These are phyloP conservation scores for Spea bombifrons DNA, from an alignment of 2,113 vertebrate species.

Conservation along the genomic window DNA sequence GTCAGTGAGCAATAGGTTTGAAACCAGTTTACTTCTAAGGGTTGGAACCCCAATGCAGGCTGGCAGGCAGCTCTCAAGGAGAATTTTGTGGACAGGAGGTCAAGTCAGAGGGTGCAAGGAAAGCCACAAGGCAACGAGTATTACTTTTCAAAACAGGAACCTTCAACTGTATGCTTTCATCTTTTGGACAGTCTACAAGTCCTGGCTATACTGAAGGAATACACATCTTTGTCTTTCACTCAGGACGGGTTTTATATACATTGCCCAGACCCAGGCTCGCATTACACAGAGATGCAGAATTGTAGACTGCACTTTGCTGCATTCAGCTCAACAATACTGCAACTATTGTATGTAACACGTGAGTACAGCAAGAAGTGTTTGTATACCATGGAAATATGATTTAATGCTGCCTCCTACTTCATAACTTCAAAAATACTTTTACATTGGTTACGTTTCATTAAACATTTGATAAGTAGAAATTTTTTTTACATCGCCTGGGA, in stretches of 20 bases:
- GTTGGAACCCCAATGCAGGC: background rate
- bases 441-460: no score
- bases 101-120: background rate
- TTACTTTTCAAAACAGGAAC: constrained; percentile 4
- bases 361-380: background rate
- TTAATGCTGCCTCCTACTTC: no score
- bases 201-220: background rate
- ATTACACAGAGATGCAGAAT: constrained; percentile 10
- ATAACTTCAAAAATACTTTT: no score
- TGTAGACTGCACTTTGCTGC: background rate
- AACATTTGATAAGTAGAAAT: no score
- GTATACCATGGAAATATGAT: no score
- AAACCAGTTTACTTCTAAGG: no score
- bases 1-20: no score
- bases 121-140: background rate
- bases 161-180: constrained; percentile 6
- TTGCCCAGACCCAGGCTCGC: constrained; percentile 2
- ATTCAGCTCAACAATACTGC: background rate
- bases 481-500: no score
- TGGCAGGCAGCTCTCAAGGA: background rate
- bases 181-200: background rate
- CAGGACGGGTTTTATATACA: constrained; percentile 3
- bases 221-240: background rate
- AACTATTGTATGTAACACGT: background rate
- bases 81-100: background rate